Evolutionary conservation across 2,797 vertebrate species (phyloP).

Genomic region (Characodon lateralis): DNA sequence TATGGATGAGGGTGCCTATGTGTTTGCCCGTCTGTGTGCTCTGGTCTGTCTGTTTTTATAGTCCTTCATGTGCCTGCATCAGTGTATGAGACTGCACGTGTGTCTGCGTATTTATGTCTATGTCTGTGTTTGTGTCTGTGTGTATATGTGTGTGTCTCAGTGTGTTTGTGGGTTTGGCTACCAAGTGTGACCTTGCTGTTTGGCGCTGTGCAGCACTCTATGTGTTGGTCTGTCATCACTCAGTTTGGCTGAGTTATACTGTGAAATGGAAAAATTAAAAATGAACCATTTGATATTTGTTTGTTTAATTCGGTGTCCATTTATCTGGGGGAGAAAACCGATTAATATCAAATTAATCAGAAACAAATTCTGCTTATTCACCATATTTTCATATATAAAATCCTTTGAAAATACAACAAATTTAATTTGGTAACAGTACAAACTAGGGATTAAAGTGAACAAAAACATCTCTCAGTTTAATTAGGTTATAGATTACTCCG

Average conservation of each 20-base stretch:
- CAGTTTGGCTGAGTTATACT: slow-evolving; percentile 17
- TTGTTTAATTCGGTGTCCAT: background rate
- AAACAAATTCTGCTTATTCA: background rate
- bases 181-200: slow-evolving; percentile 58
- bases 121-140: slow-evolving; percentile 14
- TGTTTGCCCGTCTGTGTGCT: slow-evolving; percentile 37
- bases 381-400: no score
- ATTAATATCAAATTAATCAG: background rate
- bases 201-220: slow-evolving; percentile 35
- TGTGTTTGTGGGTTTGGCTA: slow-evolving; percentile 48
- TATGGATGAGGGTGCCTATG: slow-evolving; percentile 30
- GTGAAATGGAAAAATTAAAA: background rate
- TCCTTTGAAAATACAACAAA: no score
- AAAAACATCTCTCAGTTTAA: no score
- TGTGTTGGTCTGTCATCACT: slow-evolving; percentile 41
- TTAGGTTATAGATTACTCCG: no score
- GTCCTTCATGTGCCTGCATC: slow-evolving; percentile 11
- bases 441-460: no score
- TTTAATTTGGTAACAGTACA: no score
- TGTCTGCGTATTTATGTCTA: slow-evolving; percentile 55
- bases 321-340: background rate
- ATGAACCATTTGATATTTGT: slow-evolving; percentile 5
- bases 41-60: slow-evolving; percentile 52
- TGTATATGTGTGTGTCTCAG: slow-evolving; percentile 16
- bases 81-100: slow-evolving; percentile 19